Evolutionary conservation across 2,888 invertebrate genomes (phyloP).

Genomic region (Drosophila imparisetae): DNA sequence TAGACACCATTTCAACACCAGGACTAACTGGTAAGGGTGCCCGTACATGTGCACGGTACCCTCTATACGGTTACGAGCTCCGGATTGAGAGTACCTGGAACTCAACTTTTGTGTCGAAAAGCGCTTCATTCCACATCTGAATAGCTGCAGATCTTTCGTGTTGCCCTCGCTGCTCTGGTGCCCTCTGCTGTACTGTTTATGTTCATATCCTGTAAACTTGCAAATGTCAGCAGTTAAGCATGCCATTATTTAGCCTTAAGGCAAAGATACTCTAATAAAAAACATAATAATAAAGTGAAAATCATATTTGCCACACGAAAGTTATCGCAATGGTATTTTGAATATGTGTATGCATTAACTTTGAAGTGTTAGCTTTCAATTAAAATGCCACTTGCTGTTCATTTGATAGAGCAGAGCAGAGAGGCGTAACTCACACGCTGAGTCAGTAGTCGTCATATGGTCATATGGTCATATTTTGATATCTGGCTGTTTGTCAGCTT

Average conservation of each 20-base stretch:
- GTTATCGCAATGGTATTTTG: not conserved
- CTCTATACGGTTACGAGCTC: not conserved
- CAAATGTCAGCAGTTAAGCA: not conserved
- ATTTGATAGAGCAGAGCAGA: not conserved
- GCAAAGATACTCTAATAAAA: not conserved
- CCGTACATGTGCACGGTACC: no score
- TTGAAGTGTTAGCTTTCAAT: not conserved
- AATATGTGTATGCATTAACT: not conserved
- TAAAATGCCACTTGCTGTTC: not conserved
- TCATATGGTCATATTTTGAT: slow-evolving; percentile 12
- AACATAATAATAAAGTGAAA: not conserved
- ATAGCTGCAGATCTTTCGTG: slow-evolving; percentile 27
- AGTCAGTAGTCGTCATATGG: slow-evolving; percentile 8
- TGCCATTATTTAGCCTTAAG: not conserved
- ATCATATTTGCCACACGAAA: not conserved
- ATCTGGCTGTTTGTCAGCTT: slow-evolving; percentile 7
- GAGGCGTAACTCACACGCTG: not conserved
- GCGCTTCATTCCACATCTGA: slow-evolving; percentile 1
- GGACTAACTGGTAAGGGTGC: not conserved
- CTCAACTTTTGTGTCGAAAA: slow-evolving; percentile 9
- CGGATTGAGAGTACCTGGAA: slow-evolving; percentile 10
- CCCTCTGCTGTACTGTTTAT: not conserved
- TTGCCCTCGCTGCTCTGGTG: not conserved
- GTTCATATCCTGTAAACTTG: not conserved
- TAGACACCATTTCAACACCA: slow-evolving; percentile 16